Evolutionary conservation across 2,888 invertebrate genomes (phyloP).

Genomic region (Epicampocera succincta): DNA sequence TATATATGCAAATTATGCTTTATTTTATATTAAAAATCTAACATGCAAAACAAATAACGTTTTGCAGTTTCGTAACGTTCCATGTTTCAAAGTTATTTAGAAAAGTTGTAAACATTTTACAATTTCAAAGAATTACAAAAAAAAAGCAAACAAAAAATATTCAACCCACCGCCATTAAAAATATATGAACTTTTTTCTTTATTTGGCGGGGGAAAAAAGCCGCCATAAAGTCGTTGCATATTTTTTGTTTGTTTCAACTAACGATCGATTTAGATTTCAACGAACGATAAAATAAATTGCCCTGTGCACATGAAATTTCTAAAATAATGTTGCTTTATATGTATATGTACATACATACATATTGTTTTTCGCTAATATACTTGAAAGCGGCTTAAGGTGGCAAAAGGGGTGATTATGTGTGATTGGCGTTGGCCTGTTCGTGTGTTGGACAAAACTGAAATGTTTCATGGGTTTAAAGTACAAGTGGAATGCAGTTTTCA

Average conservation of each 20-base stretch:
- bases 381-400: no score
- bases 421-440: neutral
- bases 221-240: constrained; percentile 52
- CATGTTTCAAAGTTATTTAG: constrained; percentile 53
- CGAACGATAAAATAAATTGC: constrained; percentile 79
- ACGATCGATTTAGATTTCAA: constrained; percentile 79
- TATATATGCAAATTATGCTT: neutral
- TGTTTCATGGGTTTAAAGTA: neutral
- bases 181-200: constrained; percentile 10
- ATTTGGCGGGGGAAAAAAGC: constrained; percentile 53
- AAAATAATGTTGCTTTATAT: constrained; percentile 23
- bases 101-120: constrained; percentile 47
- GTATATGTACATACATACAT: neutral
- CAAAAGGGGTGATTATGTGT: no score
- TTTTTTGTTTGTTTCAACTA: constrained; percentile 61
- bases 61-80: constrained; percentile 37
- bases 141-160: neutral
- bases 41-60: constrained; percentile 45
- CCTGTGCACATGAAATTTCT: constrained; percentile 54
- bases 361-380: neutral
- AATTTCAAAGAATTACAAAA: constrained; percentile 45
- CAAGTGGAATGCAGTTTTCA: neutral
- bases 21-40: constrained; percentile 2
- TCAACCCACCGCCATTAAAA: constrained; percentile 23
- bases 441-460: neutral